These are phyloP conservation scores for Xylocampa areola DNA, from an alignment of 2,888 invertebrate species.

Conservation along the genomic window DNA sequence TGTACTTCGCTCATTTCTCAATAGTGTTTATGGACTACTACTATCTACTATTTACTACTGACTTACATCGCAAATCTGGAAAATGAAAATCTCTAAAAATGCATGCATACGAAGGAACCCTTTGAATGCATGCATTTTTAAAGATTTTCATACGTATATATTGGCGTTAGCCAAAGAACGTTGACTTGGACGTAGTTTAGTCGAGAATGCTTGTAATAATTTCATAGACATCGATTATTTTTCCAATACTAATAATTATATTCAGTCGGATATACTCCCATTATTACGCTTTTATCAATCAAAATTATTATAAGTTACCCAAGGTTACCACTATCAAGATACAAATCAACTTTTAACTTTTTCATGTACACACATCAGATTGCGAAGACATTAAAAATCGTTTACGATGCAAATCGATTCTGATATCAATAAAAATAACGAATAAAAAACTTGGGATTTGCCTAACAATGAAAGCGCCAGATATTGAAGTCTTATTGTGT, in stretches of 20 bases:
- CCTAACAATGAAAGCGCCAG: conserved; percentile 13
- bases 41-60: not conserved
- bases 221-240: no score
- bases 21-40: conserved; percentile 1
- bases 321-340: conserved; percentile 27
- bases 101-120: no score
- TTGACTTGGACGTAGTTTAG: no score
- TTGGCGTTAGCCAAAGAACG: no score
- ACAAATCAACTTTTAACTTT: conserved; percentile 16
- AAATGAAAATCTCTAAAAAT: no score
- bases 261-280: no score
- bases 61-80: no score
- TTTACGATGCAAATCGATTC: conserved; percentile 25
- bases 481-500: conserved; percentile 3
- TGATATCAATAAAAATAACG: conserved; percentile 19
- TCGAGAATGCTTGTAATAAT: no score
- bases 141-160: no score
- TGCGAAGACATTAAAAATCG: conserved; percentile 31
- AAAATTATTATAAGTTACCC: conserved; percentile 1
- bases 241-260: no score
- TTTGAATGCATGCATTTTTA: no score
- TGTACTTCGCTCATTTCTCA: conserved; percentile 11
- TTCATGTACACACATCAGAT: conserved; percentile 22
- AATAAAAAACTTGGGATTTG: conserved; percentile 9
- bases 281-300: not conserved